Conservation (phyloP, 2,888 invertebrate species). For the Troides oblongomaculatus region DNA sequence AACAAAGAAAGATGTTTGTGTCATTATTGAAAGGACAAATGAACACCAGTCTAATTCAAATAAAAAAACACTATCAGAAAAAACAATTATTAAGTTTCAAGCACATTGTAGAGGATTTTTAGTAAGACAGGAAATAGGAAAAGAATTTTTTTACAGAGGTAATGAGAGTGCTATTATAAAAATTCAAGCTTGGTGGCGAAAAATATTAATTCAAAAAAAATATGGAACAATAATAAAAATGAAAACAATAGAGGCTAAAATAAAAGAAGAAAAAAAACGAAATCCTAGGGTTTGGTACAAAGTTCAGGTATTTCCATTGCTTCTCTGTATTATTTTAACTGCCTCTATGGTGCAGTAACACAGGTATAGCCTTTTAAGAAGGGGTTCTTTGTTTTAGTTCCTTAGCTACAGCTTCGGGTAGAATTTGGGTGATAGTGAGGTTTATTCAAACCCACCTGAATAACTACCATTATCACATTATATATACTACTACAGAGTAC, state of each 20-base stretch:
- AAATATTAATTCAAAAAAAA: slow-evolving; percentile 64
- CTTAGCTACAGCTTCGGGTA: too few relatives aligned
- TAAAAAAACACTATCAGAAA: slow-evolving; percentile 63
- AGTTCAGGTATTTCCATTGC: slow-evolving; percentile 60
- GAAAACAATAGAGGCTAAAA: slow-evolving; percentile 62
- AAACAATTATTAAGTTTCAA: slow-evolving; percentile 78
- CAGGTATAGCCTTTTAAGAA: too few relatives aligned
- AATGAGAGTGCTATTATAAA: slow-evolving; percentile 65
- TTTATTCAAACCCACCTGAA: too few relatives aligned
- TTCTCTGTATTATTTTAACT: background rate
- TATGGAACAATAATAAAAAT: slow-evolving; percentile 68
- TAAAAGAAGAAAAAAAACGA: slow-evolving; percentile 58
- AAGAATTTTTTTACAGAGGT: slow-evolving; percentile 61
- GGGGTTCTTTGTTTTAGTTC: too few relatives aligned
- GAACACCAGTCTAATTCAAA: slow-evolving; percentile 66
- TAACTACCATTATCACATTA: too few relatives aligned
- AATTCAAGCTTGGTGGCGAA: slow-evolving; percentile 84
- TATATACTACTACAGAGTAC: too few relatives aligned
- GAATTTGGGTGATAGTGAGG: too few relatives aligned
- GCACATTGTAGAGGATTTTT: slow-evolving; percentile 81
- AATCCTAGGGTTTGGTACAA: slow-evolving; percentile 76
- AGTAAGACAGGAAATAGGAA: slow-evolving; percentile 68
- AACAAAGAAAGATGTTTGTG: slow-evolving; percentile 65
- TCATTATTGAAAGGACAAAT: slow-evolving; percentile 67
- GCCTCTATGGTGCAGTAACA: too few relatives aligned